phyloP scores from a whole-genome alignment of 2,113 vertebrate genomes.

The Galemys pyrenaicus region DNA sequence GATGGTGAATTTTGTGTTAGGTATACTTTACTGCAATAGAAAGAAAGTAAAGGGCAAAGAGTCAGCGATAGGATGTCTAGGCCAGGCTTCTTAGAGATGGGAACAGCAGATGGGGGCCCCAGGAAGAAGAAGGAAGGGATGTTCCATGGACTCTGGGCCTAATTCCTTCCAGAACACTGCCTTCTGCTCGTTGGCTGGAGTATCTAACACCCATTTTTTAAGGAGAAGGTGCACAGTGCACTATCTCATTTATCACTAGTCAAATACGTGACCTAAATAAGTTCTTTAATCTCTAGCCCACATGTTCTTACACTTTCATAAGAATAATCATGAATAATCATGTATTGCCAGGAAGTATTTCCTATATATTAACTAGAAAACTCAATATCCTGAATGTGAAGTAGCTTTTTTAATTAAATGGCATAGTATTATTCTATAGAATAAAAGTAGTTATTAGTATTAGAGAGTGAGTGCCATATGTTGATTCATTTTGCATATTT shows the following conservation, averaged over 20 bases:
- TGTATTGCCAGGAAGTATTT: not conserved
- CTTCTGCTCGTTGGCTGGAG: not conserved
- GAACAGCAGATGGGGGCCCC: too few species aligned
- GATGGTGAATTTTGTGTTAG: not conserved
- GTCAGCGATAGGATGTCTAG: not conserved
- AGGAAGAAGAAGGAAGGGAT: not conserved
- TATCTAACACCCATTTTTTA: not conserved
- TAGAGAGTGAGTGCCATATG: not conserved
- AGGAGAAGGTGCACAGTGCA: not conserved
- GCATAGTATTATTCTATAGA: not conserved
- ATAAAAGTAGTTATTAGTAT: not conserved
- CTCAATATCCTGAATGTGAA: not conserved
- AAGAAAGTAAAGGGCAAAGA: not conserved
- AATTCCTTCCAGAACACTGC: not conserved
- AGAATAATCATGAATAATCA: not conserved
- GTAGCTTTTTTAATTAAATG: not conserved
- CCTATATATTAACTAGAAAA: not conserved
- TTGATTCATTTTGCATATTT: not conserved
- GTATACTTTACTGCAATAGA: not conserved
- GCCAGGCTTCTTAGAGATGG: rapidly evolving
- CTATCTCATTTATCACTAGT: not conserved
- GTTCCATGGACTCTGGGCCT: rapidly evolving
- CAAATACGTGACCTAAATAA: not conserved
- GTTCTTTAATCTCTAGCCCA: not conserved
- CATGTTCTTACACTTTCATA: not conserved